phyloP scores from a whole-genome alignment of 1,140 invertebrate genomes.

The Nasonia giraulti region DNA sequence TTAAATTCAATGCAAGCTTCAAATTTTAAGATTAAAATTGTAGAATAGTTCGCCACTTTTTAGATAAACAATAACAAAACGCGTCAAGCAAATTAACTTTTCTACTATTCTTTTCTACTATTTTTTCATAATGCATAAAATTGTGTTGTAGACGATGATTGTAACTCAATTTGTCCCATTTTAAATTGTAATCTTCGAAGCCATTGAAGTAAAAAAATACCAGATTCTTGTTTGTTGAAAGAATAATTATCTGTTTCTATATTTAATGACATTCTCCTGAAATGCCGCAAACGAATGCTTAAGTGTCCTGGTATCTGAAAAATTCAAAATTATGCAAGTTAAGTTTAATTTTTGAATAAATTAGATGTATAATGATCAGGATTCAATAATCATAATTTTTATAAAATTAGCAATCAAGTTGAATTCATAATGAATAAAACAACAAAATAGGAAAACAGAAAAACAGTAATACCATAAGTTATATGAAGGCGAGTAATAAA shows the following conservation, averaged over 20 bases:
- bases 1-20: neutral
- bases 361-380: too few species aligned
- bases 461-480: too few species aligned
- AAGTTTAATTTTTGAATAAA: too few species aligned
- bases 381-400: too few species aligned
- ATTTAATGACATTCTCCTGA: constrained; percentile 81
- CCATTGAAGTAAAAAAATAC: constrained; percentile 84
- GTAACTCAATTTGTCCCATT: constrained; percentile 97
- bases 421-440: constrained; percentile 39
- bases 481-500: too few species aligned
- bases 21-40: neutral
- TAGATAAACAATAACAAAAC: too few species aligned
- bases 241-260: constrained; percentile 64
- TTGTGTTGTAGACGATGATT: constrained; percentile 93
- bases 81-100: too few species aligned
- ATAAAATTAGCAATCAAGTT: too few species aligned
- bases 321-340: neutral
- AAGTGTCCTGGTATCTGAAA: constrained; percentile 91
- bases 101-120: too few species aligned
- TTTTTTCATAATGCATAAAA: constrained; percentile 85
- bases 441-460: neutral
- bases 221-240: constrained; percentile 68
- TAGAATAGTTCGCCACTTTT: neutral
- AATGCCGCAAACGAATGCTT: constrained; percentile 90
- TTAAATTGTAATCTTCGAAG: constrained; percentile 96